phyloP scores from a whole-genome alignment of 2,797 vertebrate genomes.

The Telmatherina bonti region DNA sequence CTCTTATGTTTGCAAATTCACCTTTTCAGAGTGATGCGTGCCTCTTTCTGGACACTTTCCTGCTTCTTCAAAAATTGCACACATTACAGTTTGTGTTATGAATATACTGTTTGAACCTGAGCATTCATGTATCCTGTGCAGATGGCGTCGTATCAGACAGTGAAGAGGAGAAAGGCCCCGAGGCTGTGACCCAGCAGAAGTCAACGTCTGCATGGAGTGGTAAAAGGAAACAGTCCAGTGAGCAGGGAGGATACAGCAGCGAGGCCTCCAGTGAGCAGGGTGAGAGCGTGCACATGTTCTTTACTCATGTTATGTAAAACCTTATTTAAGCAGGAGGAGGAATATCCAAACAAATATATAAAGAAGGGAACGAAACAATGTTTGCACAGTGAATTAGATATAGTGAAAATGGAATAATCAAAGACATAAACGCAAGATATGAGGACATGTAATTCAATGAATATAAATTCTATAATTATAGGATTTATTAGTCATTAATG shows the following conservation, averaged over 20 bases:
- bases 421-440: not conserved
- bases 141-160: constrained; percentile 90
- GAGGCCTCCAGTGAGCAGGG: constrained; percentile 90
- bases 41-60: constrained; percentile 2
- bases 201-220: constrained; percentile 86
- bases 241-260: constrained; percentile 92
- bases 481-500: too few species aligned
- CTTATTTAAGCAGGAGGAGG: not conserved
- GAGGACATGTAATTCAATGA: not conserved
- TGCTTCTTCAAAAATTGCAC: not conserved
- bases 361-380: not conserved
- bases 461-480: not conserved
- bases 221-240: constrained; percentile 85
- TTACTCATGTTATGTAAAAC: not conserved
- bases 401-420: not conserved
- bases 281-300: constrained; percentile 73
- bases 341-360: not conserved
- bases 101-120: constrained; percentile 14
- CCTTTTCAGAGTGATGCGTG: constrained; percentile 4
- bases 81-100: not conserved
- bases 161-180: constrained; percentile 89
- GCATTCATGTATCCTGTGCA: constrained; percentile 69
- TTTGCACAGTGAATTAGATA: not conserved
- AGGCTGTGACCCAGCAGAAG: constrained; percentile 82
- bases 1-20: constrained; percentile 7